Percentiles rank a stretch among this genome's conserved stretches.
These are phyloP conservation scores for Conomelus anceps DNA, from an alignment of 2,888 invertebrate genomes.

Conservation along the genomic window DNA sequence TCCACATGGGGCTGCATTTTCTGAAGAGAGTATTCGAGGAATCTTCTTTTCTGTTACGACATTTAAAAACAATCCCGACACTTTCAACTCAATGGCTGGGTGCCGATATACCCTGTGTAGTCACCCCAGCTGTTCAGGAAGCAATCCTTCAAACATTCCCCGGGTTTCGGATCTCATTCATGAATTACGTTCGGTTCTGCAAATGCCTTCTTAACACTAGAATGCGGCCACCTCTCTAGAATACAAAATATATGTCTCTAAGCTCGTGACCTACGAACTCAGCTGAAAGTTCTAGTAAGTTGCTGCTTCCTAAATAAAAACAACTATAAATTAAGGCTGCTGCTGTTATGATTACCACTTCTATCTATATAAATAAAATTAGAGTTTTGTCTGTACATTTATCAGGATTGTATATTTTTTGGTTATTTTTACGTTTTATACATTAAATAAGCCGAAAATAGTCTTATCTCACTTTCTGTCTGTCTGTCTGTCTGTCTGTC, in stretches of 20 bases:
- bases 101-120: neutral
- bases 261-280: neutral
- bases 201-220: too few relatives aligned
- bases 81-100: neutral
- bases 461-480: too few relatives aligned
- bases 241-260: neutral
- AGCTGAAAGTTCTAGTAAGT: too few relatives aligned
- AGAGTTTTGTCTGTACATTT: too few relatives aligned
- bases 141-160: slow-evolving; percentile 18
- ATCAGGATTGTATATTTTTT: too few relatives aligned
- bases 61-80: neutral
- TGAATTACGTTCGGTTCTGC: neutral
- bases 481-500: too few relatives aligned
- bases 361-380: too few relatives aligned
- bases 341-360: neutral
- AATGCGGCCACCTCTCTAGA: neutral
- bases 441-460: too few relatives aligned
- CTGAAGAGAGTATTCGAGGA: neutral
- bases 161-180: neutral
- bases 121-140: slow-evolving; percentile 16
- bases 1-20: neutral
- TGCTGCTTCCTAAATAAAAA: neutral
- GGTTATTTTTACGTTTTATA: too few relatives aligned
- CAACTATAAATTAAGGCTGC: neutral
- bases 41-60: neutral